Base-by-base conservation (phyloP, 2,888 invertebrate genomes). In the Pecten maximus region DNA sequence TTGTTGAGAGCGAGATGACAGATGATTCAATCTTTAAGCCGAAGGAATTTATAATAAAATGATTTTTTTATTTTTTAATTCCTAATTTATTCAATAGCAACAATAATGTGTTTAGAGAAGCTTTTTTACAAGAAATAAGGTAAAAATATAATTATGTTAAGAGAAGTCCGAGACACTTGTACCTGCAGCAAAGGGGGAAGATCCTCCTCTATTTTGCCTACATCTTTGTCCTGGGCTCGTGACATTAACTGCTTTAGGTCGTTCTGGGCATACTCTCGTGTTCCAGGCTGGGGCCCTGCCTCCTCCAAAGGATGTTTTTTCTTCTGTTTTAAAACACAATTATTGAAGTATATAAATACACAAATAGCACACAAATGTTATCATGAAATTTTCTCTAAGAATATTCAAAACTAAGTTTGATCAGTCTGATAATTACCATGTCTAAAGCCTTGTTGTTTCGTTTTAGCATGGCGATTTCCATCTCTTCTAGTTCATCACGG, bases 121-220 rank as follows among this genome's bases (percentile, higher is more conserved):
- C 28, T 44, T 28, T 88, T 40, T 40, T 23, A 23, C 48, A 88
- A 40, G 48, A 3, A 28, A 89, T 40, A 12, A 35, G 40, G 23
- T 0, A 40, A 19, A 23, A 87, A 23, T 35, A 39, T 39, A 74
- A 35, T 74, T 28, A 19, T 87, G 19, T 35, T 23, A 60, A 40
- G 35, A 74, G 23, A 54, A 54, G 0, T 19, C 2, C 54, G 23
- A 54, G 19, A 6, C 44, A 6, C 16, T 74, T 50, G 28, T 90
- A 96, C 96, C 95, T 96, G 96, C 28, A 96, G 92, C 28, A 96
- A 92, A 88, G 96, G 96, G 50, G 96, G 96, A 88, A 96, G 93
- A 90, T 96, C 96, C 54, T 96, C 96, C n/a, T 96, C 96, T 16
- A 92, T 93, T 90, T 94, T 94, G 23, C 91, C 91, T 44, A 94